Conservation (phyloP, 2,797 vertebrate genomes). For the Chaenodraco wilsoni region DNA sequence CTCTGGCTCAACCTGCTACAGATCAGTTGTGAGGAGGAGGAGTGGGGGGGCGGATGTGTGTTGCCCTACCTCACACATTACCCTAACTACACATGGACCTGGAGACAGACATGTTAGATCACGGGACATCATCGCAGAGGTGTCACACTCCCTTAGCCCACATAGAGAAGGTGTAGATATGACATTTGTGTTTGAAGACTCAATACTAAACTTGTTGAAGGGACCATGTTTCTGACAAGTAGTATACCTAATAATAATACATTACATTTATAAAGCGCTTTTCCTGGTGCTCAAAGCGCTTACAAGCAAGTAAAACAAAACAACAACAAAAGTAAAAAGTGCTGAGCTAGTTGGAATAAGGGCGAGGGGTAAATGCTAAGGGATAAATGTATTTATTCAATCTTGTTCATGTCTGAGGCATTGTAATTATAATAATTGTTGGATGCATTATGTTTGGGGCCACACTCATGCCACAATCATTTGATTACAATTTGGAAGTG, state of each 20-base stretch:
- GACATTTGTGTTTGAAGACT: conserved; percentile 39
- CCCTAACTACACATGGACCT: neutral
- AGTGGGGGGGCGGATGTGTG: conserved; percentile 11
- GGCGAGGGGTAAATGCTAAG: too few relatives aligned
- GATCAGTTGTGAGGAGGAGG: conserved; percentile 64
- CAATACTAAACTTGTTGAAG: neutral
- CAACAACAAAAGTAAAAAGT: too few relatives aligned
- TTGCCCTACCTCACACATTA: conserved; percentile 8
- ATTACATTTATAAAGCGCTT: too few relatives aligned
- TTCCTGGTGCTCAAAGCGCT: too few relatives aligned
- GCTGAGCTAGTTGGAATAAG: too few relatives aligned
- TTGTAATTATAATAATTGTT: neutral
- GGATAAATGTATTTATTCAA: neutral
- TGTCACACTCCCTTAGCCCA: conserved; percentile 18
- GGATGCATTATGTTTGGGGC: conserved; percentile 7
- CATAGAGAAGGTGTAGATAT: conserved; percentile 35
- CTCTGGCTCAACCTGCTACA: conserved; percentile 73
- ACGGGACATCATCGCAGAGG: conserved; percentile 8
- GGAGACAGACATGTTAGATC: conserved; percentile 27
- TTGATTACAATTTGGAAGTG: conserved; percentile 50
- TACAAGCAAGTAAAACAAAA: too few relatives aligned
- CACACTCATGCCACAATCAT: conserved; percentile 21
- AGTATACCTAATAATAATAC: neutral
- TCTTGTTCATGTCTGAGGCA: neutral
- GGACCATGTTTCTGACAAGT: neutral